phyloP scores from a whole-genome alignment of 2,113 vertebrate species.

The Equus quagga region DNA sequence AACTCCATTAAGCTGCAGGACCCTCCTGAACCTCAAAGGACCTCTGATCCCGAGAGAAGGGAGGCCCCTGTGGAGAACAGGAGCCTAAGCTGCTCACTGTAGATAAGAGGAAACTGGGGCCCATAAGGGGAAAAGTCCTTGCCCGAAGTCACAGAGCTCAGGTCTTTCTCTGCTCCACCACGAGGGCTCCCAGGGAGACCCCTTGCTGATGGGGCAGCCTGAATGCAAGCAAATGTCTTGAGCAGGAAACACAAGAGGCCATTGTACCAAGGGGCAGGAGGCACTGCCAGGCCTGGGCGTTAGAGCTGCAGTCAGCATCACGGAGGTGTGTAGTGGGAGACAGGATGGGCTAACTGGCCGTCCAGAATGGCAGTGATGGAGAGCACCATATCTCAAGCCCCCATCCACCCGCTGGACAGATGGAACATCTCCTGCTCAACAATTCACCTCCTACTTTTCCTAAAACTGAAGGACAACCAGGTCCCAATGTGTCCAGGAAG shows the following conservation, averaged over 20 bases:
- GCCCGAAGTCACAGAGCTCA: not conserved
- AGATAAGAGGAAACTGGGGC: not conserved
- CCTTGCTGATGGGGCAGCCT: not conserved
- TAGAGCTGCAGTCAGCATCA: not conserved
- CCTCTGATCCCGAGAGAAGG: not conserved
- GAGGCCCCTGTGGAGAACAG: not conserved
- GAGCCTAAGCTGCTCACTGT: not conserved
- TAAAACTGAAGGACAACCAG: not conserved
- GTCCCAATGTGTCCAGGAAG: not conserved
- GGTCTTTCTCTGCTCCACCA: not conserved
- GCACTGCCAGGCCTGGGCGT: no score
- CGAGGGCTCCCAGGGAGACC: not conserved
- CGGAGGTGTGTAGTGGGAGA: rapidly evolving
- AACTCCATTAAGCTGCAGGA: not conserved
- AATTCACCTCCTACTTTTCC: not conserved
- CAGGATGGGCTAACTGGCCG: not conserved
- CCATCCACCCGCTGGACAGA: not conserved
- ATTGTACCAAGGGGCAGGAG: not conserved
- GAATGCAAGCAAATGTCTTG: not conserved
- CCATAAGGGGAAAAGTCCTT: not conserved
- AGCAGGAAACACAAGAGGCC: not conserved
- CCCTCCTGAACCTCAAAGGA: not conserved
- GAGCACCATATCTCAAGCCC: not conserved
- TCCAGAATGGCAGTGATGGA: not conserved
- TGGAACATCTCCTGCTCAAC: not conserved